Evolutionary conservation across 2,797 vertebrate genomes (phyloP).

Genomic region (Syndactyla subalaris): DNA sequence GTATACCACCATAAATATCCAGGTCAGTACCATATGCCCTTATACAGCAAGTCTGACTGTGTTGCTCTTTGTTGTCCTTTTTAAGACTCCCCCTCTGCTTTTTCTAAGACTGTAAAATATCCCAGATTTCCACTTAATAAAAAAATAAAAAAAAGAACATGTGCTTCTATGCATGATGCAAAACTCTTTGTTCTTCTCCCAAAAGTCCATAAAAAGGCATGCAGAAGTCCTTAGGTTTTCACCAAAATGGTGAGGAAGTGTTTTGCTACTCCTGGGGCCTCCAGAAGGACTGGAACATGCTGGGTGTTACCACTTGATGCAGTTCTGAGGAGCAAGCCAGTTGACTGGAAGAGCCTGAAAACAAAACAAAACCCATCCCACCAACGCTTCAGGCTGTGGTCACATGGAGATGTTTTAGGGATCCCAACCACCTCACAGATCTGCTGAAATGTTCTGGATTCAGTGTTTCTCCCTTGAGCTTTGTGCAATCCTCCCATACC

Average conservation of each 20-base stretch:
- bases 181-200: neutral
- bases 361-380: neutral
- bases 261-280: neutral
- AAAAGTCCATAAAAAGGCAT: neutral
- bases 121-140: neutral
- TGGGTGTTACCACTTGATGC: neutral
- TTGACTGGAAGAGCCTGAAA: neutral
- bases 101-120: neutral
- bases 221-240: neutral
- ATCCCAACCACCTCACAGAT: constrained; percentile 28
- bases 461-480: constrained; percentile 22
- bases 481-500: constrained; percentile 47
- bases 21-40: neutral
- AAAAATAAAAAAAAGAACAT: neutral
- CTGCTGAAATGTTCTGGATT: constrained; percentile 33
- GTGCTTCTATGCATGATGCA: neutral
- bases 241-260: neutral
- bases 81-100: neutral
- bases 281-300: neutral
- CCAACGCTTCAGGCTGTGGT: neutral
- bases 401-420: constrained; percentile 44
- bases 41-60: neutral
- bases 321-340: neutral
- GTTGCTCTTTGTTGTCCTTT: neutral
- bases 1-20: neutral